phyloP scores from a whole-genome alignment of 2,888 invertebrate species.

The Calliopum simillimum region DNA sequence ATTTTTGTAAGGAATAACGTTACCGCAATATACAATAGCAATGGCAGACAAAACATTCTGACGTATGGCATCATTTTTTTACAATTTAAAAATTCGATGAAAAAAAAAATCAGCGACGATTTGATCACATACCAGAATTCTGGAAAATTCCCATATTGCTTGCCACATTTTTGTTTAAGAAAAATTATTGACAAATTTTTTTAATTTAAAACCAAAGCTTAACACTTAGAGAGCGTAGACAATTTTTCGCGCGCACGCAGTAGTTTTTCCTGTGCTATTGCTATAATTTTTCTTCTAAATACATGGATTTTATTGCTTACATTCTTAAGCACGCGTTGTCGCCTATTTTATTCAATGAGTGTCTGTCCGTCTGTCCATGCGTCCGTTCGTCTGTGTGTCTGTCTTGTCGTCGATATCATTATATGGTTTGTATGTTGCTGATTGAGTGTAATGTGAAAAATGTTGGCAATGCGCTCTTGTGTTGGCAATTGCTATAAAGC shows the following conservation, averaged over 20 bases:
- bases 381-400: conserved; percentile 22
- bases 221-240: neutral
- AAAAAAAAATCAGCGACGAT: too few relatives aligned
- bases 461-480: conserved; percentile 27
- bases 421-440: conserved; percentile 19
- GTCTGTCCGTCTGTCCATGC: conserved; percentile 53
- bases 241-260: neutral
- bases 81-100: too few relatives aligned
- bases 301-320: conserved; percentile 15
- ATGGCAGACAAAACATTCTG: too few relatives aligned
- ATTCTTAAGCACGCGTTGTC: conserved; percentile 36
- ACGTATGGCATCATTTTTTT: too few relatives aligned
- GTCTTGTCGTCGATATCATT: neutral
- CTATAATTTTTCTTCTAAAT: conserved; percentile 12
- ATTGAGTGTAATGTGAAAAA: conserved; percentile 36
- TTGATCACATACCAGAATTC: too few relatives aligned
- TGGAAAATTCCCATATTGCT: too few relatives aligned
- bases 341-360: conserved; percentile 60
- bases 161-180: too few relatives aligned
- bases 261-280: neutral
- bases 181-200: too few relatives aligned
- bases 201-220: neutral
- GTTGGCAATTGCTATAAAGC: neutral
- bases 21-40: too few relatives aligned
- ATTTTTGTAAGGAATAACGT: too few relatives aligned